These are phyloP conservation scores for Synanthedon vespiformis DNA, from an alignment of 2,888 invertebrate genomes.

Conservation along the genomic window DNA sequence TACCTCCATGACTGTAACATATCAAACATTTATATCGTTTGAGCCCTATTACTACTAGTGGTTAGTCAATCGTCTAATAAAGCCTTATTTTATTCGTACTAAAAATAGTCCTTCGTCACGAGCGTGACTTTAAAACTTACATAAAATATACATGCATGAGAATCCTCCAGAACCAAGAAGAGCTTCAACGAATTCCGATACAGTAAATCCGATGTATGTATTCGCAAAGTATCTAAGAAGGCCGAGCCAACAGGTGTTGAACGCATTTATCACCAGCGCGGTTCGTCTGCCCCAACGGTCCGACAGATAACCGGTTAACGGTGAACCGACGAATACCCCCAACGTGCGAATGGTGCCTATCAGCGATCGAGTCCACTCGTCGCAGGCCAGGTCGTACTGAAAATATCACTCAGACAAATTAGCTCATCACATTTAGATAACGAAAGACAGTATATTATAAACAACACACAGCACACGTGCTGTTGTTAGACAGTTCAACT, in stretches of 20 bases:
- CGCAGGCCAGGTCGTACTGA: conserved; percentile 73
- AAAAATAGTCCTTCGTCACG: no score
- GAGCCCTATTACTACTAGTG: not conserved
- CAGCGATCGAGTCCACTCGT: conserved; percentile 77
- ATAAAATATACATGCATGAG: conserved; percentile 76
- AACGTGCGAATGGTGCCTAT: conserved; percentile 78
- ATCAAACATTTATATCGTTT: not conserved
- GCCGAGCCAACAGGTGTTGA: conserved; percentile 73
- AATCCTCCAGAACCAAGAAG: conserved; percentile 75
- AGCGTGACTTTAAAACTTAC: conserved; percentile 35
- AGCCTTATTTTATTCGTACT: no score
- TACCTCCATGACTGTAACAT: conserved; percentile 75
- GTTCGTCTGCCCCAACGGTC: conserved; percentile 77
- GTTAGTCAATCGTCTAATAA: not conserved
- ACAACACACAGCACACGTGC: no score
- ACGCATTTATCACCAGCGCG: conserved; percentile 66
- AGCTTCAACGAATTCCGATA: conserved; percentile 77
- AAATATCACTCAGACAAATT: conserved; percentile 7
- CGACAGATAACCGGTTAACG: conserved; percentile 76
- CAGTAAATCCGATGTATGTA: conserved; percentile 73
- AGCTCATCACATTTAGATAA: no score
- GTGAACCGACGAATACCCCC: conserved; percentile 76
- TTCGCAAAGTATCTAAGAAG: conserved; percentile 68
- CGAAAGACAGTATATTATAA: no score
- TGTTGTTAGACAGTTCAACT: no score